phyloP scores from a whole-genome alignment of 2,888 invertebrate species.

The Eumacrocentrus americanus region DNA sequence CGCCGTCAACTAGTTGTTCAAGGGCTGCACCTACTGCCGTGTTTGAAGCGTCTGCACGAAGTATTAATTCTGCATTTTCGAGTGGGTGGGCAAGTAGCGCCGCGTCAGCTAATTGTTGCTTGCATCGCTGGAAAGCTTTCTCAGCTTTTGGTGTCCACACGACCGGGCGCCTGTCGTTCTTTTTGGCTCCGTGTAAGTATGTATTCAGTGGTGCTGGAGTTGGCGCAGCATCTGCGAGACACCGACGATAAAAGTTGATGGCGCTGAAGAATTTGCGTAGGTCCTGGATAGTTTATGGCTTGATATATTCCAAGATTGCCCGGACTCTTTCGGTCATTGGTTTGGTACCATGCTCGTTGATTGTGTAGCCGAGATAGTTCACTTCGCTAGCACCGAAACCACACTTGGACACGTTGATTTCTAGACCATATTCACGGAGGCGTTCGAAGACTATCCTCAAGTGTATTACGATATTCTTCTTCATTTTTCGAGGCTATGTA shows the following conservation, averaged over 20 bases:
- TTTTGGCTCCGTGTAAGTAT: not conserved
- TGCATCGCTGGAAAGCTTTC: constrained; percentile 4
- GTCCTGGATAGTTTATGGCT: not conserved
- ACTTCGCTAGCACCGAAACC: no score
- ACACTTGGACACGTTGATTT: no score
- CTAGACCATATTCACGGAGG: no score
- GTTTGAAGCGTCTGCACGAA: constrained; percentile 13
- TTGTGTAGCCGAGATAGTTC: no score
- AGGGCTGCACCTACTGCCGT: constrained; percentile 22
- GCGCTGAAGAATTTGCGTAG: not conserved
- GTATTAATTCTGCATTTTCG: not conserved
- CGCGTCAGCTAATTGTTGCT: constrained; percentile 4
- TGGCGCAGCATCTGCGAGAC: not conserved
- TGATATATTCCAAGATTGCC: not conserved
- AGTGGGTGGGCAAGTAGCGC: constrained; percentile 13
- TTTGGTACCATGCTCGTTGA: no score
- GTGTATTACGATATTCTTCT: no score
- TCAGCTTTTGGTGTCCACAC: not conserved
- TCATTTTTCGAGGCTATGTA: no score
- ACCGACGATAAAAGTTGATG: not conserved
- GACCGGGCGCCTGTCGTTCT: not conserved
- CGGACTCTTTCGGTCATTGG: no score
- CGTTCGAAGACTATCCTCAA: no score
- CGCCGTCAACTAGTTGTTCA: not conserved
- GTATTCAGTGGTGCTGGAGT: not conserved